A percentile compares a stretch with the other conserved stretches of the same genome.
These are phyloP conservation scores for Acipenser transmontanus DNA, from an alignment of 2,797 vertebrate species.

Conservation along the genomic window DNA sequence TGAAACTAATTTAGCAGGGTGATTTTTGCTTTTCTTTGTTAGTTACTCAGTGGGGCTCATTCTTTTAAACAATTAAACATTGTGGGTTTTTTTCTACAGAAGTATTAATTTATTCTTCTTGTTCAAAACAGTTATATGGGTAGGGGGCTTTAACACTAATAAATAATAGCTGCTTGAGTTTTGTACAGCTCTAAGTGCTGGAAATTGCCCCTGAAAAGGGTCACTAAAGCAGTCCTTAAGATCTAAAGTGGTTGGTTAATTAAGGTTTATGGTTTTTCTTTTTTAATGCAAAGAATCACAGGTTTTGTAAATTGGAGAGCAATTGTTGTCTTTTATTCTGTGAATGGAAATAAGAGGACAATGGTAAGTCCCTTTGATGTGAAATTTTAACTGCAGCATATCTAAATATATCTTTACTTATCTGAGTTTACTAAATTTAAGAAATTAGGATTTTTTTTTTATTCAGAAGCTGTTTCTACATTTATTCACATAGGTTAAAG, in stretches of 20 bases:
- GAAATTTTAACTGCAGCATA: too few relatives aligned
- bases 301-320: too few relatives aligned
- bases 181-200: slow-evolving; percentile 30
- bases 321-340: too few relatives aligned
- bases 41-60: slow-evolving; percentile 45
- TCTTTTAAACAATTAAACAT: slow-evolving; percentile 47
- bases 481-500: too few relatives aligned
- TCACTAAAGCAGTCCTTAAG: slow-evolving; percentile 54
- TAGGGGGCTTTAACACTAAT: slow-evolving; percentile 31
- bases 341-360: too few relatives aligned
- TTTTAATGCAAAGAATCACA: too few relatives aligned
- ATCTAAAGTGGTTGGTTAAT: slow-evolving; percentile 57
- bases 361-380: too few relatives aligned
- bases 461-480: too few relatives aligned
- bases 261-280: slow-evolving; percentile 40
- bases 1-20: slow-evolving; percentile 28
- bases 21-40: slow-evolving; percentile 41
- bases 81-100: slow-evolving; percentile 27
- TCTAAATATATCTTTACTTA: too few relatives aligned
- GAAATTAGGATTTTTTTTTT: too few relatives aligned
- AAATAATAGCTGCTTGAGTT: slow-evolving; percentile 12
- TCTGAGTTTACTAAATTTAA: too few relatives aligned
- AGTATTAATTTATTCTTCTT: slow-evolving; percentile 27
- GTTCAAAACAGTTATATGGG: slow-evolving; percentile 44
- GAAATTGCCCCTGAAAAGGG: slow-evolving; percentile 42